A percentile compares a stretch with the other conserved stretches of the same genome.
Conservation (phyloP, 2,888 invertebrate genomes). For the Ormyrus pomaceus region DNA sequence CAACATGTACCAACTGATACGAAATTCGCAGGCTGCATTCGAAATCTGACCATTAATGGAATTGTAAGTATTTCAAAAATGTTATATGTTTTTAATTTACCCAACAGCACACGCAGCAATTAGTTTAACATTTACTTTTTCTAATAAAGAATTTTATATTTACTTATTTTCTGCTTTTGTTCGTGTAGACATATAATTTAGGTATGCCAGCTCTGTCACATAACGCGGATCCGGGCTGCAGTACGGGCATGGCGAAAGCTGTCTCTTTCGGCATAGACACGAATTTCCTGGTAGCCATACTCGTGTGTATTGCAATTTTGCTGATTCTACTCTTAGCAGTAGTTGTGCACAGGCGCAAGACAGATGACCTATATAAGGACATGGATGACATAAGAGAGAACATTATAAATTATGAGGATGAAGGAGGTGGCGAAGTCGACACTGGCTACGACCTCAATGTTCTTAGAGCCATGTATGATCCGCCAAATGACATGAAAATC, state of each 20-base stretch:
- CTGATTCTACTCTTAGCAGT: conserved; percentile 91
- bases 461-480: conserved; percentile 82
- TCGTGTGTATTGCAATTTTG: conserved; percentile 90
- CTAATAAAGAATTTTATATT: background rate
- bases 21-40: conserved; percentile 92
- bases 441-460: conserved; percentile 93
- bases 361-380: conserved; percentile 92
- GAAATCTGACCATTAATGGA: conserved; percentile 91
- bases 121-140: background rate
- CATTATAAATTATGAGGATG: conserved; percentile 98
- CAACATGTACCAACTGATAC: conserved; percentile 81
- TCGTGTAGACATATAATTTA: conserved; percentile 88
- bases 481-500: conserved; percentile 78
- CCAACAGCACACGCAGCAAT: too few relatives aligned
- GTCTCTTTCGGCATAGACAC: conserved; percentile 89
- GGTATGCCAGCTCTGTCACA: conserved; percentile 86
- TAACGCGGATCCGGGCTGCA: conserved; percentile 86
- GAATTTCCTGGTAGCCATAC: conserved; percentile 92
- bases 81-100: background rate
- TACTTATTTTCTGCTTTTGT: background rate
- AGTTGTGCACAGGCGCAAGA: conserved; percentile 91
- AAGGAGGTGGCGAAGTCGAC: conserved; percentile 98
- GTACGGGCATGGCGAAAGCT: conserved; percentile 84
- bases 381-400: conserved; percentile 98
- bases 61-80: conserved; percentile 73